Base-by-base conservation (phyloP, 2,888 invertebrate genomes). In the Lamellibrachia columna region DNA sequence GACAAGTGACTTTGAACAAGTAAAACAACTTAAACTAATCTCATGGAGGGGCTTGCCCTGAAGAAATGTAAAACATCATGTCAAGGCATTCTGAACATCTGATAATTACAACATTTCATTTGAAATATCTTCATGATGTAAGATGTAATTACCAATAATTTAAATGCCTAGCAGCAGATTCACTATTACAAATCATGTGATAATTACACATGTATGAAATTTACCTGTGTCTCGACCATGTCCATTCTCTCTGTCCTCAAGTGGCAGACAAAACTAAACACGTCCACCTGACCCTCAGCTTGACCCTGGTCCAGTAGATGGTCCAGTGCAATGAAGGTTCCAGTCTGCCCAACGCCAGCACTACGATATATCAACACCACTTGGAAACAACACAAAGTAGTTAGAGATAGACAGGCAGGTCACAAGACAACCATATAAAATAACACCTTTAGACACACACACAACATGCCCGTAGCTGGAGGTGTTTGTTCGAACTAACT, bases 301-400 rank as follows among this genome's bases (percentile, higher is more conserved):
- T 75, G 75, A 75, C 75, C 75, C 75, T 75, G 75, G 22, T 75
- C 75, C 15, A 75, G 75, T 75, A 75, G 75, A 75, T n/a, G n/a
- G 75, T 75, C 75, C 75, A 75, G 75, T 4, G 75, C 75, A 75
- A 75, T 75, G 75, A 75, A 75, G 22, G 75, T 1, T 3, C 75
- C 75, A 15, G 75, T 75, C 75, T 75, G 75, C 15, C 75, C 75
- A 75, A 75, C 22, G 75, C 75, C 75, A 22, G 22, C 75, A 75
- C 75, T 75, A 75, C 75, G n/a, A 22, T 22, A 75, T 15, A 75
- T 22, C 75, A 75, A 75, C 75, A 75, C 6, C 22, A 22, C 6
- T 75, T 15, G 22, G 22, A 6, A 75, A 75, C 55, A 9, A 75
- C 22, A 75, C 1, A 15, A n/a, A 15, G 75, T 11, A 22, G 8